Evolutionary conservation across 2,797 vertebrate genomes (phyloP), one percentile per base, ranked within the genome.

Genomic region (Takifugu rubripes): DNA sequence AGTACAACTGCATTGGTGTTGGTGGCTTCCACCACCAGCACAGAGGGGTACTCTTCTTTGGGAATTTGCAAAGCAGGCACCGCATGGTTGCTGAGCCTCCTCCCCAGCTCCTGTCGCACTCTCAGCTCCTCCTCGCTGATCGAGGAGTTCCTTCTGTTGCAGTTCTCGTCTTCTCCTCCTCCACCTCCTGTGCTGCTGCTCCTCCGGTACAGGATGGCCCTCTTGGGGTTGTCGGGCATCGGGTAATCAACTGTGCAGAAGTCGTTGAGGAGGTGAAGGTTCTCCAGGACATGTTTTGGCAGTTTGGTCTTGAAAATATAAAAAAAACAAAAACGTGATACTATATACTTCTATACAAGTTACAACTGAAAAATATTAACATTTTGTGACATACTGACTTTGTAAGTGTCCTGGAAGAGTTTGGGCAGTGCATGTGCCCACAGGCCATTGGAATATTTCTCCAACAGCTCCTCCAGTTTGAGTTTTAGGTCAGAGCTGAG

Each of bases 391-490:
- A 31, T 48, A 75, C 84, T 78, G 60, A 90, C 88, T 74, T 90
- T 90, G 81, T 95, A 97, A 2, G 90, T 89, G 56, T 97, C 95
- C 85, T 94, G 93, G 85, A 93, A 98, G 44, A 97, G 89, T 78
- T 96, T 96, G 3, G 97, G 96, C 49, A 98, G 91, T 0, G 96
- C 96, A 8, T 95, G 92, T 48, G 94, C 93, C 97, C 97, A 98
- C 58, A 99, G 89, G 26, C 97, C 97, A 50, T 59, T 95, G 61
- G 92, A 92, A 80, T 98, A 98, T 60, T 94, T 96, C 56, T 84
- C 54, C 76, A 99, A 88, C 68, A 98, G 88, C 69, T 93, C 88
- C 48, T 90, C 89, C 58, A 99, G 88, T 70, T 93, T 95, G 77
- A 88, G 82, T 82, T 92, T 96, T 61, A 97, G 78, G 44, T 93